phyloP scores from a whole-genome alignment of 2,113 vertebrate genomes.

The Pao palembangensis region DNA sequence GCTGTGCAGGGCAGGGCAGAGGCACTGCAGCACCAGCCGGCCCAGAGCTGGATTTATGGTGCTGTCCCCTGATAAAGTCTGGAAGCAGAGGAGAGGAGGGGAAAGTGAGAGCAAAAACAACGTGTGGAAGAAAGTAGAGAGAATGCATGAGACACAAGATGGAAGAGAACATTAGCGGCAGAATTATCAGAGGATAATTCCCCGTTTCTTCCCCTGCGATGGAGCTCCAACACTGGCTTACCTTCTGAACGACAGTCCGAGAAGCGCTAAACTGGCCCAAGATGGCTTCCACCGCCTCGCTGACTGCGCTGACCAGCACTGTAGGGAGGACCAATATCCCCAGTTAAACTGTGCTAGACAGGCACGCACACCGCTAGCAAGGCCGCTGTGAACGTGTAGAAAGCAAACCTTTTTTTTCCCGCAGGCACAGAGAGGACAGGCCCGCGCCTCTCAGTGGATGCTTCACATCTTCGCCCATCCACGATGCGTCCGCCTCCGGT shows the following conservation, averaged over 20 bases:
- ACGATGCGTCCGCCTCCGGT: slow-evolving; percentile 63
- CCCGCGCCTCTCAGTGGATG: slow-evolving; percentile 57
- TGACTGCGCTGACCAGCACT: slow-evolving; percentile 86
- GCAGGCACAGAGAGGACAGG: slow-evolving; percentile 69
- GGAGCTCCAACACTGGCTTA: slow-evolving; percentile 50
- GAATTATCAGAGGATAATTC: not conserved
- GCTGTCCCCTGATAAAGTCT: slow-evolving; percentile 94
- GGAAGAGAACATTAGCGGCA: slow-evolving; percentile 12
- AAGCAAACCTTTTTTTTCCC: slow-evolving; percentile 82
- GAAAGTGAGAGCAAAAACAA: slow-evolving; percentile 12
- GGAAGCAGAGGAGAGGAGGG: slow-evolving; percentile 23
- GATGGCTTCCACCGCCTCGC: slow-evolving; percentile 87
- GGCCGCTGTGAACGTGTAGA: not conserved
- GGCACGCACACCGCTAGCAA: not conserved
- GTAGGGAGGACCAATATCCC: slow-evolving; percentile 17
- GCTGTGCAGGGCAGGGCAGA: slow-evolving; percentile 86
- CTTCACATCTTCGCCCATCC: slow-evolving; percentile 75
- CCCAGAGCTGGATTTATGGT: slow-evolving; percentile 88
- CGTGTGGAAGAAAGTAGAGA: slow-evolving; percentile 11
- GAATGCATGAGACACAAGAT: slow-evolving; percentile 21
- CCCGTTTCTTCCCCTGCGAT: too few species aligned
- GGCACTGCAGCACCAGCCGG: slow-evolving; percentile 85
- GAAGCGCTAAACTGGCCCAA: slow-evolving; percentile 88
- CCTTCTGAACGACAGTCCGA: slow-evolving; percentile 92
- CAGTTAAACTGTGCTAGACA: not conserved